Percentiles rank a stretch among this genome's conserved stretches.
These are phyloP conservation scores for Palythoa caribaeorum DNA, from an alignment of 92 coral and sea anemone genomes.

Conservation along the genomic window DNA sequence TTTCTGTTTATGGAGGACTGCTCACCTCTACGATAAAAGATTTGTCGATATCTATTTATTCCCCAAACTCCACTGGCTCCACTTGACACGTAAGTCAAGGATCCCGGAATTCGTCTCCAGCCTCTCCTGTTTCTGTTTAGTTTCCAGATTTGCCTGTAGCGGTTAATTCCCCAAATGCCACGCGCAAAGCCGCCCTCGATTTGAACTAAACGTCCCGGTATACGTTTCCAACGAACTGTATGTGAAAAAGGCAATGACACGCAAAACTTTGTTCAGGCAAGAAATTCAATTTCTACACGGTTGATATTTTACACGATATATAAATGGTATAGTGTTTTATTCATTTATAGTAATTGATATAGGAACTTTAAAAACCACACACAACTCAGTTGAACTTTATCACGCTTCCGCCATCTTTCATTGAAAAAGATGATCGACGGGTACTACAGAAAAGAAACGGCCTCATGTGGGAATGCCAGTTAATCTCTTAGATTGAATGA, in stretches of 20 bases:
- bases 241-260: not conserved
- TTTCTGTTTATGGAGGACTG: too few species aligned
- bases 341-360: too few species aligned
- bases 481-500: too few species aligned
- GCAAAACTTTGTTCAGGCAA: not conserved
- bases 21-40: conserved; percentile 42
- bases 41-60: conserved; percentile 8
- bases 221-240: conserved; percentile 19
- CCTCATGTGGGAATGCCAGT: too few species aligned
- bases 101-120: conserved; percentile 29
- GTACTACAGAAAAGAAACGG: too few species aligned
- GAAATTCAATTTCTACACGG: too few species aligned
- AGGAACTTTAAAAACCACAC: too few species aligned
- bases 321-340: too few species aligned
- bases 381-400: too few species aligned
- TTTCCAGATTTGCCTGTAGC: not conserved
- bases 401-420: too few species aligned
- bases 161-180: conserved; percentile 23
- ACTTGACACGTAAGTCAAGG: conserved; percentile 28
- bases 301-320: too few species aligned
- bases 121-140: conserved; percentile 4
- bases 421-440: too few species aligned
- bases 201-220: conserved; percentile 23
- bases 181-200: not conserved
- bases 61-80: conserved; percentile 46